Conservation (phyloP, 2,113 vertebrate genomes). For the Bothrops jararaca region DNA sequence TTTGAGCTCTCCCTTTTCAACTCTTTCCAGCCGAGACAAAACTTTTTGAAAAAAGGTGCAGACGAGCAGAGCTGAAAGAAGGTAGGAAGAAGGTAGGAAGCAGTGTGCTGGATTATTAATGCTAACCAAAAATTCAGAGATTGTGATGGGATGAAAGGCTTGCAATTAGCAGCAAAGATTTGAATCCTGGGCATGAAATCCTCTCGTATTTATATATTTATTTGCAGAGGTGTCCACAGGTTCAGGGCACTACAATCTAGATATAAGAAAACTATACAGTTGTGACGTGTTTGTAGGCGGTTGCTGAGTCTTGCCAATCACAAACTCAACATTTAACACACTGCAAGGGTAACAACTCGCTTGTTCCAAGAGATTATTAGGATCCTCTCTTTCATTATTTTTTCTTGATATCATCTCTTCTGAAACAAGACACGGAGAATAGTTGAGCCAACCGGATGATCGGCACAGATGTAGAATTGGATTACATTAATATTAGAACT, state of each 20-base stretch:
- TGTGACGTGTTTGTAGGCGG: not conserved
- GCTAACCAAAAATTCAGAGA: not conserved
- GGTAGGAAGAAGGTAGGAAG: not conserved
- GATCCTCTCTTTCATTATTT: not conserved
- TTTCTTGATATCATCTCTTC: not conserved
- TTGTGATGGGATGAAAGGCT: not conserved
- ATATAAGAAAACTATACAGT: not conserved
- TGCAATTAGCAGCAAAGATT: not conserved
- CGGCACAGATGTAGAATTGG: not conserved
- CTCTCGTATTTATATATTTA: not conserved
- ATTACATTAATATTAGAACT: not conserved
- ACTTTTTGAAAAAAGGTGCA: not conserved
- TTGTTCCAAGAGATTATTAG: not conserved
- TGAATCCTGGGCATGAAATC: not conserved
- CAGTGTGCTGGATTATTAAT: not conserved
- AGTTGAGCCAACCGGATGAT: not conserved
- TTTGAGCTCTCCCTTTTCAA: not conserved
- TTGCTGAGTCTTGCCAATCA: not conserved
- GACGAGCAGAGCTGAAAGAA: not conserved
- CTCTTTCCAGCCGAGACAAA: not conserved
- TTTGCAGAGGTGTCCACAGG: not conserved
- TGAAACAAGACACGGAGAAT: not conserved
- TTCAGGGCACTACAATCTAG: not conserved
- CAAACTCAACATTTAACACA: not conserved
- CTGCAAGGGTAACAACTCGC: not conserved